Percentiles rank a stretch among this genome's conserved stretches.
phyloP scores from a whole-genome alignment of 2,888 invertebrate species.

The Cyrtodaria siliqua region DNA sequence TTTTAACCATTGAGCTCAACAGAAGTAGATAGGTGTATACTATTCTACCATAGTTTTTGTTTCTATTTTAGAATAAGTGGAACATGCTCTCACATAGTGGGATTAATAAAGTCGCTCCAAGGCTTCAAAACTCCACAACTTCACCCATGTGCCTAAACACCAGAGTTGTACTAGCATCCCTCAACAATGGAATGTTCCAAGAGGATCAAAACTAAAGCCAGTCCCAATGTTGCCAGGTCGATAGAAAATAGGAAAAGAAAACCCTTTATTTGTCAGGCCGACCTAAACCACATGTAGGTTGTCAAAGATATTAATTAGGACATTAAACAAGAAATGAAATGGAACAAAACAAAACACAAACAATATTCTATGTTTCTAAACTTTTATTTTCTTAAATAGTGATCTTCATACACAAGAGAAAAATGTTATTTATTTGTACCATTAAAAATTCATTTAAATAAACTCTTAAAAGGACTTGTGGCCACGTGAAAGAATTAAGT shows the following conservation, averaged over 20 bases:
- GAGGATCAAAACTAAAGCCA: conserved; percentile 40
- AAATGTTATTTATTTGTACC: too few species aligned
- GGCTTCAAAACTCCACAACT: conserved; percentile 55
- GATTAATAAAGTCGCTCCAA: conserved; percentile 47
- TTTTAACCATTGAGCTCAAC: too few species aligned
- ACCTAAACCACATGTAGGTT: not conserved
- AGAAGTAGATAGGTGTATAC: too few species aligned
- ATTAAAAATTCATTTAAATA: too few species aligned
- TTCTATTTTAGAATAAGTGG: conserved; percentile 45
- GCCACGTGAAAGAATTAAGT: too few species aligned
- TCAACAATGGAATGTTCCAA: conserved; percentile 54
- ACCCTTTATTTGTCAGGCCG: conserved; percentile 22
- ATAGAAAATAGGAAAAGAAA: conserved; percentile 17
- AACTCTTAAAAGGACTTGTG: too few species aligned
- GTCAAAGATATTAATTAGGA: too few species aligned
- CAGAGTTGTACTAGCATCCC: conserved; percentile 41
- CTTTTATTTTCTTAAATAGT: too few species aligned
- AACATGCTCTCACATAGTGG: conserved; percentile 54
- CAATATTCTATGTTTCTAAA: too few species aligned
- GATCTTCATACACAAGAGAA: too few species aligned
- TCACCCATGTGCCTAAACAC: conserved; percentile 38
- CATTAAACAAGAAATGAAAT: too few species aligned
- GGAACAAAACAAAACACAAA: too few species aligned
- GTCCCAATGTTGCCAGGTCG: conserved; percentile 48
- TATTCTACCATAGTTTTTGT: not conserved